Evolutionary conservation across 2,888 invertebrate genomes (phyloP).

Genomic region (Stomorhina lunata): DNA sequence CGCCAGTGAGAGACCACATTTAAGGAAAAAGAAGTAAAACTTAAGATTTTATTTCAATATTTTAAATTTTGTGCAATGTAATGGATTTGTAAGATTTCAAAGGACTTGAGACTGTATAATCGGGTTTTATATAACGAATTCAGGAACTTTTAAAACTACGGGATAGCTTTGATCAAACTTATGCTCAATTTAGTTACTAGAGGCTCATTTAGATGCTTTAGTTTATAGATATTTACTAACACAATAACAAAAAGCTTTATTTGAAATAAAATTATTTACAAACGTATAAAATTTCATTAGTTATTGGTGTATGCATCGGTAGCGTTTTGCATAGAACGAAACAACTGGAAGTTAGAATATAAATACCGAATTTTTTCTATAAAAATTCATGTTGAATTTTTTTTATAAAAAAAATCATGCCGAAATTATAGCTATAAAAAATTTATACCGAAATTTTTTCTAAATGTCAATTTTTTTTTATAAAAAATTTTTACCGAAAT

Average conservation of each 20-base stretch:
- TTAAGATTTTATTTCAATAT: background rate
- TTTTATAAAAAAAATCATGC: no score
- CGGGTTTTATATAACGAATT: background rate
- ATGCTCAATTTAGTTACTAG: background rate
- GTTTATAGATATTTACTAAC: background rate
- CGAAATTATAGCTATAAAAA: no score
- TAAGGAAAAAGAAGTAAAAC: conserved; percentile 30
- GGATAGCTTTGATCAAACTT: background rate
- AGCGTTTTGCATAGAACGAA: no score
- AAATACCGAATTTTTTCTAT: no score
- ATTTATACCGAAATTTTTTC: no score
- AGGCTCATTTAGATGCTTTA: background rate
- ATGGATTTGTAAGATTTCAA: background rate
- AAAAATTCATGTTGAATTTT: no score
- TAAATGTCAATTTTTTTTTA: no score
- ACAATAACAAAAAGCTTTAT: background rate
- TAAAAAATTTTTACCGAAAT: no score
- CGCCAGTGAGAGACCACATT: conserved; percentile 12
- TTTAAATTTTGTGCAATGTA: background rate
- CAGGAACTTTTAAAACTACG: background rate
- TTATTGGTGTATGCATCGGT: no score
- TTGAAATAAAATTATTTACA: background rate
- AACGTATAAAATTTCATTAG: background rate
- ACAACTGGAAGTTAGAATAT: no score
- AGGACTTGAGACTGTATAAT: background rate